Percentiles rank a stretch among this genome's conserved stretches.
phyloP scores from a whole-genome alignment of 2,888 invertebrate species.

The Plebejus argus region DNA sequence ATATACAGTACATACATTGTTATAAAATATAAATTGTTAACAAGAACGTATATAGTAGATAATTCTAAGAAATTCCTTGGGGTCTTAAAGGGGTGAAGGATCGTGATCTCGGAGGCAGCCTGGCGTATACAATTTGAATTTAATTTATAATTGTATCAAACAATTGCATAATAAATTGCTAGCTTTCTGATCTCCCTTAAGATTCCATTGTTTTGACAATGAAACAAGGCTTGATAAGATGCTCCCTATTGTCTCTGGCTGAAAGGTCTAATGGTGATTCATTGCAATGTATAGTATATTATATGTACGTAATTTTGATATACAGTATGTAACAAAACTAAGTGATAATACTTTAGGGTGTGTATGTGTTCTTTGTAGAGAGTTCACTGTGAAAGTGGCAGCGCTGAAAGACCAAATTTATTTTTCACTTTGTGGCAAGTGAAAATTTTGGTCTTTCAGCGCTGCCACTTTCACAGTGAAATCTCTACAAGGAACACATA shows the following conservation, averaged over 20 bases:
- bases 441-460: no score
- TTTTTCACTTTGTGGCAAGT: no score
- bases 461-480: no score
- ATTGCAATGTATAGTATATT: not conserved
- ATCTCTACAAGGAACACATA: no score
- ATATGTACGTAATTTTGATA: not conserved
- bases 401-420: no score
- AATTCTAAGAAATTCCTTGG: not conserved
- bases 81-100: constrained; percentile 5
- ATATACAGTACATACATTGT: no score
- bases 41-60: not conserved
- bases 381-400: no score
- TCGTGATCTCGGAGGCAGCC: not conserved
- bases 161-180: constrained; percentile 18
- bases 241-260: not conserved
- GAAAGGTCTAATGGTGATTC: constrained; percentile 7
- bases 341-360: no score
- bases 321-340: no score
- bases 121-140: constrained; percentile 5
- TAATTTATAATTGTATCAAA: constrained; percentile 18
- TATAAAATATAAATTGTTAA: not conserved
- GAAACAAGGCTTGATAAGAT: constrained; percentile 11
- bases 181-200: constrained; percentile 14
- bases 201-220: constrained; percentile 20
- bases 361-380: no score